Evolutionary conservation across 2,113 vertebrate species (phyloP), one percentile per base, ranked within the genome.

Genomic region (Haemorhous mexicanus): DNA sequence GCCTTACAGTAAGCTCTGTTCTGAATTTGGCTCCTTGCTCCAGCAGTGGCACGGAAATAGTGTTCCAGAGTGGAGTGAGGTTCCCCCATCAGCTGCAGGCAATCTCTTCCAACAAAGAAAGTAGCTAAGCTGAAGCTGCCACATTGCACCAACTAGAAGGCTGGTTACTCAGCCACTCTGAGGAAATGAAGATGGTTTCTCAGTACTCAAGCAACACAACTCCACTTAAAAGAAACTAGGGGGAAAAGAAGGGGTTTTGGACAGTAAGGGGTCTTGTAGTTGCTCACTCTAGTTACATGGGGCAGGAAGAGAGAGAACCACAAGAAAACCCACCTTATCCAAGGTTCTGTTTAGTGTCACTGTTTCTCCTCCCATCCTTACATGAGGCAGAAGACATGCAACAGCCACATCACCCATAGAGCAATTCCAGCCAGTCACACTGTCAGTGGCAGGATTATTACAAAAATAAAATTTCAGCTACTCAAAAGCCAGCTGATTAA

Each of bases 391-490:
- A 78, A 89, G 68, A 84, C 30, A 67, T 7, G 5, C 63, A 92
- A 53, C 55, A 93, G 78, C 53, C 84, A 53, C 30, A 68, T 61
- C 61, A 63, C 37, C 73, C 80, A 61, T 0, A n/a, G 19, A 92
- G 72, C 28, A 4, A 78, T 82, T 89, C 76, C 81, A 88, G 73
- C 79, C 84, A 70, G 61, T 66, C 86, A 55, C 80, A 28, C 74
- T 89, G 66, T 27, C 4, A 1, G 22, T 19, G 87, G 72, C 75
- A 41, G 41, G 76, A 59, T 93, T 66, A 59, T 90, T 97, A 97
- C 44, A 96, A 97, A 97, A 97, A 97, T 95, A 97, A 89, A 70
- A 59, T 91, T 75, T 92, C 85, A 95, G 84, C 95, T 95, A 47
- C 84, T 90, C 50, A 89, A 96, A 94, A 95, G 61, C 74, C 78